Evolutionary conservation across 2,888 invertebrate species (phyloP).

Genomic region (Flexamia atlantica): DNA sequence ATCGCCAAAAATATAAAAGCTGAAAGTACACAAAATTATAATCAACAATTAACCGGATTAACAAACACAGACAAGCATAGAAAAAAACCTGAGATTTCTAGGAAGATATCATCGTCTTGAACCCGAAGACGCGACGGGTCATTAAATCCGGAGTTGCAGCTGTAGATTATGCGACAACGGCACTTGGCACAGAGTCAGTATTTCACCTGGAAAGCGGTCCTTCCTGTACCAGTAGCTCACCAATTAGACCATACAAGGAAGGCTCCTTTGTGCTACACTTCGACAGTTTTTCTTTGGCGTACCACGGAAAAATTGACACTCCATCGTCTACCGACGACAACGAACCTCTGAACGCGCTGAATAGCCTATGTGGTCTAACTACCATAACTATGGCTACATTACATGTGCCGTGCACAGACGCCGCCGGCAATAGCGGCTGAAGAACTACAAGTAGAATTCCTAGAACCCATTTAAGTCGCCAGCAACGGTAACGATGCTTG

Average conservation of each 20-base stretch:
- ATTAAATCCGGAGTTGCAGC: neutral
- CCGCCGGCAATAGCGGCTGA: neutral
- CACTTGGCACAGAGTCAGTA: slow-evolving; percentile 33
- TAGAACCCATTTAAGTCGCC: slow-evolving; percentile 12
- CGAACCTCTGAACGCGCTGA: neutral
- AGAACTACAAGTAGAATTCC: slow-evolving; percentile 29
- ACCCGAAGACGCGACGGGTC: neutral
- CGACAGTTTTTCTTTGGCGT: neutral
- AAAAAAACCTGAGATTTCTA: no score
- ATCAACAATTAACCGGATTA: no score
- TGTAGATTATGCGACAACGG: slow-evolving; percentile 33
- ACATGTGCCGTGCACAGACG: neutral
- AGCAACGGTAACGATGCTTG: neutral
- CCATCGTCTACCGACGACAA: neutral
- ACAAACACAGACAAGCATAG: no score
- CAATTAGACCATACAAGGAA: slow-evolving; percentile 50
- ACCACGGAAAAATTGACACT: neutral
- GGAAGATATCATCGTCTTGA: no score
- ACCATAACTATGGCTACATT: slow-evolving; percentile 2
- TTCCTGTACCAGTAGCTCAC: slow-evolving; percentile 16
- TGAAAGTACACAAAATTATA: no score
- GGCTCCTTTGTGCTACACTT: neutral
- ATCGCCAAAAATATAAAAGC: no score
- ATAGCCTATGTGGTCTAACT: neutral
- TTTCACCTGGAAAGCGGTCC: slow-evolving; percentile 19